These are phyloP conservation scores for Hipposideros armiger DNA, from an alignment of 2,113 vertebrate species.

Conservation along the genomic window DNA sequence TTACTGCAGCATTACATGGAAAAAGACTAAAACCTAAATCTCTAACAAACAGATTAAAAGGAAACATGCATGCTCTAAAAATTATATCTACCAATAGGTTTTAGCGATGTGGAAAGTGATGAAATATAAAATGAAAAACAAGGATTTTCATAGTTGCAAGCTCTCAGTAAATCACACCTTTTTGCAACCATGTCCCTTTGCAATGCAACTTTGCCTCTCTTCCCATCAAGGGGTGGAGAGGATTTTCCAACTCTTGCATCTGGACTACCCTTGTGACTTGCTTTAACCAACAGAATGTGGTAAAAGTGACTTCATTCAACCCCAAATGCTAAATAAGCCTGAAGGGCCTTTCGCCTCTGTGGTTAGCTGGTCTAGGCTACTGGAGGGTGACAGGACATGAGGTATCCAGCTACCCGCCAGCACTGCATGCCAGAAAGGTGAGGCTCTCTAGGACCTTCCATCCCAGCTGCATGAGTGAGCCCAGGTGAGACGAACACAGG, in stretches of 20 bases:
- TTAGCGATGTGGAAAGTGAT: neutral
- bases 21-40: neutral
- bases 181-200: neutral
- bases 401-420: neutral
- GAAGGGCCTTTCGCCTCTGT: neutral
- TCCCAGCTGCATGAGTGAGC: neutral
- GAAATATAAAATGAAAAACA: neutral
- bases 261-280: neutral
- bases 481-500: neutral
- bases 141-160: neutral
- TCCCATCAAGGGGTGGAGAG: neutral
- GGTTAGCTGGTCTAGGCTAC: neutral
- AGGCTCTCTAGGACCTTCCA: neutral
- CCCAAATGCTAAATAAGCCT: neutral
- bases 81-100: neutral
- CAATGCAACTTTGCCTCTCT: neutral
- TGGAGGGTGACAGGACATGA: neutral
- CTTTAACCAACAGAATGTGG: neutral
- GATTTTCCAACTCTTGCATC: neutral
- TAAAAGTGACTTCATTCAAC: neutral
- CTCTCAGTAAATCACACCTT: neutral
- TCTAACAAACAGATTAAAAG: neutral
- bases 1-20: neutral
- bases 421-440: too few relatives aligned
- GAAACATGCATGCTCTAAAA: neutral